A percentile compares a stretch with the other conserved stretches of the same genome.
These are phyloP conservation scores for Bembecia ichneumoniformis DNA, from an alignment of 2,888 invertebrate genomes.

Conservation along the genomic window DNA sequence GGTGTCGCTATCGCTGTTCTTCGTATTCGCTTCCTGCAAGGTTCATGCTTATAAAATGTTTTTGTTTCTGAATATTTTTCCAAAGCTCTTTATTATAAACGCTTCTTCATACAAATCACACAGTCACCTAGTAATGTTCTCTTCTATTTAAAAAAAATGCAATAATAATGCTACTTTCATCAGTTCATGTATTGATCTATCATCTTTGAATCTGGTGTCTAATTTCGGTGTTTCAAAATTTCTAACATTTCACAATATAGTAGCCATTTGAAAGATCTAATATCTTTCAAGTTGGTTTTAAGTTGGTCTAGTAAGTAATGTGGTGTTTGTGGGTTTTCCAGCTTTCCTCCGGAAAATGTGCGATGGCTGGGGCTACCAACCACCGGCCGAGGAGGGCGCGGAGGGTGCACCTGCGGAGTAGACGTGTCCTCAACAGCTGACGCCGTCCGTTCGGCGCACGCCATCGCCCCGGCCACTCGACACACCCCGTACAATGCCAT, in stretches of 20 bases:
- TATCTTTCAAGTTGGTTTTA: too few relatives aligned
- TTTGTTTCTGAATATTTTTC: neutral
- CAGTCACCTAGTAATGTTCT: too few relatives aligned
- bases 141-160: too few relatives aligned
- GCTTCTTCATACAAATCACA: too few relatives aligned
- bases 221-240: slow-evolving; percentile 3
- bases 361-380: slow-evolving; percentile 68
- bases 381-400: slow-evolving; percentile 20
- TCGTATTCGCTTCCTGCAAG: slow-evolving; percentile 22
- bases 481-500: slow-evolving; percentile 45
- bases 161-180: neutral
- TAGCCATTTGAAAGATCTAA: neutral
- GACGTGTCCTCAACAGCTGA: slow-evolving; percentile 19
- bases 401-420: slow-evolving; percentile 49
- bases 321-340: slow-evolving; percentile 35
- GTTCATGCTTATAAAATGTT: neutral
- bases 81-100: neutral
- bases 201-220: slow-evolving; percentile 13
- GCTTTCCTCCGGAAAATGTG: slow-evolving; percentile 92
- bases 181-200: slow-evolving; percentile 3
- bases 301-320: neutral
- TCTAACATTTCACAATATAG: slow-evolving; percentile 2
- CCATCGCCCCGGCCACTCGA: slow-evolving; percentile 16
- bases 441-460: slow-evolving; percentile 12
- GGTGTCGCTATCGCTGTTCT: slow-evolving; percentile 27